Evolutionary conservation across 2,797 vertebrate genomes (phyloP), one percentile per base, ranked within the genome.

Genomic region (Rhincodon typus): DNA sequence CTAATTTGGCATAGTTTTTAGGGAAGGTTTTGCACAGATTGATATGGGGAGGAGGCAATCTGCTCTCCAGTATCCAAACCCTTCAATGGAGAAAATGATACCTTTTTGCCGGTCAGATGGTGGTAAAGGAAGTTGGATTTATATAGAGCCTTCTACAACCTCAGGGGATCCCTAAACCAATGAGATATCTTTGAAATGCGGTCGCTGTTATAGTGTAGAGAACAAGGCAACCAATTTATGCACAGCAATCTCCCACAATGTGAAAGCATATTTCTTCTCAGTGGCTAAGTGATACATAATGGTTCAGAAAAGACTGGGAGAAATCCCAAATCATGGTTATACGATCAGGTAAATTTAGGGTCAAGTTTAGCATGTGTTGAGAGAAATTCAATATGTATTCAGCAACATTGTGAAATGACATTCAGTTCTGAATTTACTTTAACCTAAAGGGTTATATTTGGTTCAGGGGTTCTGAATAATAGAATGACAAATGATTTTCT

Each of bases 401-500:
- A 23, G 79, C 19, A 84, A 6, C 1, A 21, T 23, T 46, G 82
- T 25, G 21, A 38, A 84, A 46, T 84, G 21, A 23, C 8, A 46
- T 46, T 21, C 10, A 46, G 21, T 46, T 66, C 34, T 38, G 30
- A 30, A 66, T 66, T 5, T 2, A 4, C 25, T 93, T 69, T n/a
- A n/a, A 8, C 67, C 23, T 67, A 93, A 93, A 38, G 62, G 66
- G 90, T 93, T 93, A 93, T 67, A 21, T 67, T 93, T 93, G 62
- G 90, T 67, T 93, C 62, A 93, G 66, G 90, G 69, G 66, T 93
- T 93, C 62, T 42, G 23, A 69, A 93, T 93, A 93, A 93, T 69
- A 42, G 90, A 67, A 42, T 69, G 38, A 62, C 4, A 69, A 93
- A 66, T 93, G 90, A 93, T 93, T 93, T 93, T 69, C 62, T 5